A percentile compares a stretch with the other conserved stretches of the same genome.
phyloP scores from a whole-genome alignment of 2,797 vertebrate genomes.

The Neosilurus mollespiculum region DNA sequence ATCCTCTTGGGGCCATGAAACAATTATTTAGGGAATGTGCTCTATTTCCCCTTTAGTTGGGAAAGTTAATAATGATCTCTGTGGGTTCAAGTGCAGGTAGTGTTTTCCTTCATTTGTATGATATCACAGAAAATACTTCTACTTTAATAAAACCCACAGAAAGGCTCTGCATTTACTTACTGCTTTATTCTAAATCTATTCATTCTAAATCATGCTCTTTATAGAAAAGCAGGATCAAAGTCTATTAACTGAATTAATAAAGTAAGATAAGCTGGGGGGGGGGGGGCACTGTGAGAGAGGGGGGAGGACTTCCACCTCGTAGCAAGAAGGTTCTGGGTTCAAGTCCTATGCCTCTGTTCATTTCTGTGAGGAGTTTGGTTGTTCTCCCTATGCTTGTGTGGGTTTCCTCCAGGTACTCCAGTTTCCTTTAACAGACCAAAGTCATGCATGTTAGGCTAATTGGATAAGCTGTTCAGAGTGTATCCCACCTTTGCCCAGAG shows the following conservation, averaged over 20 bases:
- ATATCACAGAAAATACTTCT: constrained; percentile 61
- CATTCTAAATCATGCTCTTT: background rate
- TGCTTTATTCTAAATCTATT: no score
- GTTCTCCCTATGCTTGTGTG: no score
- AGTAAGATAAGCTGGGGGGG: background rate
- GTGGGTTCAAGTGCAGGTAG: constrained; percentile 50
- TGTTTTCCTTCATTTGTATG: constrained; percentile 12
- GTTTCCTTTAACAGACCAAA: no score
- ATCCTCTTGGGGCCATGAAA: constrained; percentile 56
- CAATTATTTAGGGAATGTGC: constrained; percentile 64
- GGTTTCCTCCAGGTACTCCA: no score
- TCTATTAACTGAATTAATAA: background rate
- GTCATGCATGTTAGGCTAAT: no score
- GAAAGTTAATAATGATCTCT: constrained; percentile 67
- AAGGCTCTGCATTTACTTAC: background rate
- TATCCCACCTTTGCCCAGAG: no score
- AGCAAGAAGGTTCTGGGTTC: no score
- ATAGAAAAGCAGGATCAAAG: background rate
- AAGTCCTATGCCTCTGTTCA: no score
- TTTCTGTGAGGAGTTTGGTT: no score
- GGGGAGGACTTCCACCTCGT: no score
- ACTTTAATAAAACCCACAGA: background rate
- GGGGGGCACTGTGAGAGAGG: no score
- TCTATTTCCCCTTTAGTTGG: constrained; percentile 53
- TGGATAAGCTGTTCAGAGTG: no score